These are phyloP conservation scores for Eupithecia exiguata DNA, from an alignment of 2,888 invertebrate species.

Conservation along the genomic window DNA sequence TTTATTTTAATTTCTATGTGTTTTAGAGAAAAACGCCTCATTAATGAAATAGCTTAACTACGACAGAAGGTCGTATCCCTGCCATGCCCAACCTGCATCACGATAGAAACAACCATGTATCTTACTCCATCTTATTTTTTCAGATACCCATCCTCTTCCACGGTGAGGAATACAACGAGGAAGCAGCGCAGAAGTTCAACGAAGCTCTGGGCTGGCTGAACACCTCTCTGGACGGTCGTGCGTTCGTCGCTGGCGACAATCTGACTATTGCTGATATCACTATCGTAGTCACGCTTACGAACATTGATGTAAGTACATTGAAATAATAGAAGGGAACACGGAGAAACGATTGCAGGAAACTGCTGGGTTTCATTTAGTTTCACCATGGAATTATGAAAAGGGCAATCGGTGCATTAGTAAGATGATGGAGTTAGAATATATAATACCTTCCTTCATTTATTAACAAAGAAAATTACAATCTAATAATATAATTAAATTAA, in stretches of 20 bases:
- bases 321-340: background rate
- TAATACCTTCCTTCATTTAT: too few species aligned
- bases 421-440: background rate
- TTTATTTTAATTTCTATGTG: background rate
- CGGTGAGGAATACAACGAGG: constrained; percentile 71
- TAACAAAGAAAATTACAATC: too few species aligned
- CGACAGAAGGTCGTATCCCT: background rate
- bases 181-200: constrained; percentile 79
- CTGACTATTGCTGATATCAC: constrained; percentile 88
- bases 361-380: background rate
- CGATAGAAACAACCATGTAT: background rate
- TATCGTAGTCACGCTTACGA: constrained; percentile 84
- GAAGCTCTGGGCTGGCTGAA: constrained; percentile 85
- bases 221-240: constrained; percentile 81
- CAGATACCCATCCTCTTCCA: constrained; percentile 80
- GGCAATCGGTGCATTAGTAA: background rate
- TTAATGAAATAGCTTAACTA: background rate
- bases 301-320: constrained; percentile 79
- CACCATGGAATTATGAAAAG: background rate
- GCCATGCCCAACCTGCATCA: background rate
- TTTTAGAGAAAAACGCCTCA: background rate
- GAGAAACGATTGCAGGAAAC: background rate
- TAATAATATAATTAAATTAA: too few species aligned
- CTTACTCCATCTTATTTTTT: background rate
- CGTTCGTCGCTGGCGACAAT: constrained; percentile 87